Percentiles rank a stretch among this genome's conserved stretches.
Conservation (phyloP, 2,888 invertebrate genomes). For the Choreutis nemorana region DNA sequence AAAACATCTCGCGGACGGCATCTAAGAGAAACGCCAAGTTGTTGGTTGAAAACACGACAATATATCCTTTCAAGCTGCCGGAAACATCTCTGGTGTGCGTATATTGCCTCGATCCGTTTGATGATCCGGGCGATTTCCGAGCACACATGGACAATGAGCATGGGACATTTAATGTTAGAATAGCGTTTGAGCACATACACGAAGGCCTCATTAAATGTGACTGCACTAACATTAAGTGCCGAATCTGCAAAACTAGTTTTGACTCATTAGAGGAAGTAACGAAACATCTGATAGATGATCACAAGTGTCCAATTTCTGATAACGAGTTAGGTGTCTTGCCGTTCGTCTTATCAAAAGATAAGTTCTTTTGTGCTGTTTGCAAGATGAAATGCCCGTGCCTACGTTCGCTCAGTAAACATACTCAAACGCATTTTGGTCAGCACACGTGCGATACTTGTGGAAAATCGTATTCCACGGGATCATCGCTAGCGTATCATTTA, state of each 20-base stretch:
- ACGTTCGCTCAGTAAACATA: constrained; percentile 30
- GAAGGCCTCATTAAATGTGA: constrained; percentile 49
- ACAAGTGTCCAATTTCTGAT: constrained; percentile 11
- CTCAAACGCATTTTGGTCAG: constrained; percentile 30
- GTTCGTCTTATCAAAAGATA: constrained; percentile 5
- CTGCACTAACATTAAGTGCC: constrained; percentile 38
- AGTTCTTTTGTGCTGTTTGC: constrained; percentile 6
- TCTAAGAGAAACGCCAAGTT: constrained; percentile 18
- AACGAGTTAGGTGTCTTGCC: constrained; percentile 3
- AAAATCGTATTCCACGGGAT: constrained; percentile 28
- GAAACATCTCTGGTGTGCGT: constrained; percentile 14
- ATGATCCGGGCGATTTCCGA: constrained; percentile 9
- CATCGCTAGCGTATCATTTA: constrained; percentile 18
- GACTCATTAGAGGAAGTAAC: constrained; percentile 25
- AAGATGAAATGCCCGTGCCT: constrained; percentile 22
- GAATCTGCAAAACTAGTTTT: constrained; percentile 28
- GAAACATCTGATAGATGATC: constrained; percentile 16
- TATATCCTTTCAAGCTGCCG: constrained; percentile 16
- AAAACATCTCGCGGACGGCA: constrained; percentile 33
- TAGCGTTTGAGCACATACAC: constrained; percentile 23
- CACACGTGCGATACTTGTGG: constrained; percentile 40
- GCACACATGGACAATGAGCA: constrained; percentile 10
- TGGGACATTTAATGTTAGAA: constrained; percentile 5
- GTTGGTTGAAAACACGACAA: constrained; percentile 16
- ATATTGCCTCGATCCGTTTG: constrained; percentile 8